phyloP scores from a whole-genome alignment of 2,797 vertebrate genomes.

The Liparis tanakae region DNA sequence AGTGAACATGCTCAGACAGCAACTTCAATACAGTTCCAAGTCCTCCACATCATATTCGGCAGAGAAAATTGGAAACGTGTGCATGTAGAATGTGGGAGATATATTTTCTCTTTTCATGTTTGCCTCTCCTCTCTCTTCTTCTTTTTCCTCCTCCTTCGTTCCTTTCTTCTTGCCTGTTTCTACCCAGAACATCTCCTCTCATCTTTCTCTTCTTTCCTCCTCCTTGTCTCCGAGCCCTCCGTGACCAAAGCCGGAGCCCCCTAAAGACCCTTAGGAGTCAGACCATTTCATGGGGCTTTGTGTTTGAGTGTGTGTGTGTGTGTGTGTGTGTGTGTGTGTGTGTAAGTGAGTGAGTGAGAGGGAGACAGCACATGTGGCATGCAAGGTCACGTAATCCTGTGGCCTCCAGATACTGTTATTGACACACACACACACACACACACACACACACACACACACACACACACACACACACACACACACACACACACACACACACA shows the following conservation, averaged over 20 bases:
- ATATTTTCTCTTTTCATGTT: background rate
- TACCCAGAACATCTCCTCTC: background rate
- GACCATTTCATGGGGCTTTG: slow-evolving; percentile 67
- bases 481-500: no score
- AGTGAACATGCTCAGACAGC: background rate
- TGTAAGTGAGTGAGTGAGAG: slow-evolving; percentile 5
- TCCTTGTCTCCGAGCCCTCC: slow-evolving; percentile 16
- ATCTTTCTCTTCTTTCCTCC: slow-evolving; percentile 15
- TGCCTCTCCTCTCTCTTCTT: background rate
- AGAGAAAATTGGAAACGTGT: slow-evolving; percentile 5
- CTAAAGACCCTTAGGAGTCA: slow-evolving; percentile 59
- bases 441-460: slow-evolving; percentile 33
- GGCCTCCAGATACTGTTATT: slow-evolving; percentile 68
- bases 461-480: slow-evolving; percentile 45
- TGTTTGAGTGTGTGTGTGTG: slow-evolving; percentile 32
- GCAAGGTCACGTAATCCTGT: slow-evolving; percentile 71
- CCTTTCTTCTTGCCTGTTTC: background rate
- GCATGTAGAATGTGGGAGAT: slow-evolving; percentile 1
- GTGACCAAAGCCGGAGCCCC: slow-evolving; percentile 56
- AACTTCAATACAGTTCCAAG: slow-evolving; percentile 4
- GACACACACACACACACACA: slow-evolving; percentile 47
- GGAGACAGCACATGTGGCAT: slow-evolving; percentile 63
- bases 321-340: slow-evolving; percentile 4
- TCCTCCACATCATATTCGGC: slow-evolving; percentile 8
- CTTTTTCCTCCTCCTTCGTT: background rate